Percentiles rank a stretch among this genome's conserved stretches.
Evolutionary conservation across 2,888 invertebrate genomes (phyloP).

Genomic region (Ecdyonurus torrentis): DNA sequence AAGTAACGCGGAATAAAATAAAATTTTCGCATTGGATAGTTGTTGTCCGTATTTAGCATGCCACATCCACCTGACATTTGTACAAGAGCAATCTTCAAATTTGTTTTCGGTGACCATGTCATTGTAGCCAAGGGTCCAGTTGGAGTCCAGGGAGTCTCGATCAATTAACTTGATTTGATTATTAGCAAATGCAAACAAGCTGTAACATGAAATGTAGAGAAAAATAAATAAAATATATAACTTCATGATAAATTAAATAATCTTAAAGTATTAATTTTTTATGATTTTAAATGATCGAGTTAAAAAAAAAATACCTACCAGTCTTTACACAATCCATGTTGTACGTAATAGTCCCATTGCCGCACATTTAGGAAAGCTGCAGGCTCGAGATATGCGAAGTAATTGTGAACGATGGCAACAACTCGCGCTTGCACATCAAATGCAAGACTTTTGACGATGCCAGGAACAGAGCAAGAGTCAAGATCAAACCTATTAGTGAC

Average conservation of each 20-base stretch:
- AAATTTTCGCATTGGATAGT: neutral
- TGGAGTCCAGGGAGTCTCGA: neutral
- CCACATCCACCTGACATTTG: neutral
- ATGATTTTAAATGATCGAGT: too few species aligned
- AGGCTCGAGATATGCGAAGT: neutral
- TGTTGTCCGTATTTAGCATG: neutral
- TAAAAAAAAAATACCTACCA: too few species aligned
- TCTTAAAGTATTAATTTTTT: too few species aligned
- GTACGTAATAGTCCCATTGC: too few species aligned
- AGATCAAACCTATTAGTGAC: neutral
- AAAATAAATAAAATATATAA: neutral
- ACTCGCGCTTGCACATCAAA: neutral
- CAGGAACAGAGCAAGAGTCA: neutral
- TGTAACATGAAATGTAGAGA: neutral
- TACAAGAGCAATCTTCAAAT: neutral
- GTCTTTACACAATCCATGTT: too few species aligned
- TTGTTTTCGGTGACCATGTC: neutral
- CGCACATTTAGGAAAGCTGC: neutral
- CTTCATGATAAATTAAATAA: too few species aligned
- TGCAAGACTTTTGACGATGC: neutral
- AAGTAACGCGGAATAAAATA: neutral
- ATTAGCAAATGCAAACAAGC: neutral
- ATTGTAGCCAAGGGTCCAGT: neutral
- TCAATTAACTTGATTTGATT: neutral
- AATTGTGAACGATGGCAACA: neutral